Conservation (phyloP, 2,113 vertebrate genomes). For the Amphiprion ocellaris region DNA sequence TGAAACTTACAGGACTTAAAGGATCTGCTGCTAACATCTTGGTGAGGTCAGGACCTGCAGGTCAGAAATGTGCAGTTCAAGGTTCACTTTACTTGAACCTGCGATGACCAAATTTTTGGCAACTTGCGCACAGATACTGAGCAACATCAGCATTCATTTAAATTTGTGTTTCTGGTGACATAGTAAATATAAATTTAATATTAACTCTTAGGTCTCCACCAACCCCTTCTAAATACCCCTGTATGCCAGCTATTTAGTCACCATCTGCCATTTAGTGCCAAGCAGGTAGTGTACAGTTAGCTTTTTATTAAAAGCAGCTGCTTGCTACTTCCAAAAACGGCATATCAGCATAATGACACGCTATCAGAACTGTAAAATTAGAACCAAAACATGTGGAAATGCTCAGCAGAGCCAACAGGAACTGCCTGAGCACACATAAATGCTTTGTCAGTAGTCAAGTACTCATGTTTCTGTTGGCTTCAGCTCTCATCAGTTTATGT, state of each 20-base stretch:
- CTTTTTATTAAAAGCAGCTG: background rate
- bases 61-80: no score
- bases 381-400: background rate
- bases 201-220: no score
- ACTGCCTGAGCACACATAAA: background rate
- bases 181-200: no score
- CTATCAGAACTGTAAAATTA: background rate
- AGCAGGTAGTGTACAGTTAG: background rate
- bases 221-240: no score
- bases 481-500: conserved; percentile 14
- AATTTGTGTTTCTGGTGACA: no score
- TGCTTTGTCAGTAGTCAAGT: background rate
- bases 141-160: no score
- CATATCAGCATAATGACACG: background rate
- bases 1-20: no score
- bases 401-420: background rate
- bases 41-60: no score
- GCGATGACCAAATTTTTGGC: no score
- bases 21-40: no score
- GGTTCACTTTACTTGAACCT: no score
- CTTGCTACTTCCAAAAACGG: background rate
- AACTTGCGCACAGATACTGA: no score
- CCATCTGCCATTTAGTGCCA: background rate
- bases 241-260: background rate
- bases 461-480: conserved; percentile 9